Evolutionary conservation across 2,113 vertebrate species (phyloP).

Genomic region (Mesitornis unicolor): DNA sequence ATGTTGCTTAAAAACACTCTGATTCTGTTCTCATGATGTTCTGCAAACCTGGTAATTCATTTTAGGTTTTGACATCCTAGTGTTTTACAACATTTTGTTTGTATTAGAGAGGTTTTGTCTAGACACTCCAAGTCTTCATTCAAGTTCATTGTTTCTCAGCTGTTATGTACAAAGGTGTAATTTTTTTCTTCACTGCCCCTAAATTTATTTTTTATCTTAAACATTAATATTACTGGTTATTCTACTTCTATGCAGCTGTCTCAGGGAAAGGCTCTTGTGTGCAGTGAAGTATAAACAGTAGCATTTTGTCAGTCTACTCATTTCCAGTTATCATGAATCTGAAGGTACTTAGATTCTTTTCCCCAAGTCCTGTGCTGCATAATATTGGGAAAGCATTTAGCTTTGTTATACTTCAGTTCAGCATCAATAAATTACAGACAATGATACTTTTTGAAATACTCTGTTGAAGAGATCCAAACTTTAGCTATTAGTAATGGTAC

Average conservation of each 20-base stretch:
- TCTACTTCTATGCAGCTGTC: neutral
- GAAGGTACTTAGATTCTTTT: neutral
- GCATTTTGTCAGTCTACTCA: neutral
- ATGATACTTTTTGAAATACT: neutral
- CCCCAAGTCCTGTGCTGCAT: rapidly evolving
- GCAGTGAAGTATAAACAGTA: neutral
- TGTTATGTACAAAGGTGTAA: neutral
- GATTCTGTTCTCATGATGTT: neutral
- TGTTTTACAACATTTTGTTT: neutral
- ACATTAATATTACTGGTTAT: neutral
- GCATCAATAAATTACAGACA: neutral
- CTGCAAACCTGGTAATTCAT: neutral
- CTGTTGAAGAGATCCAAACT: neutral
- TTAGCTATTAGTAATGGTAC: neutral
- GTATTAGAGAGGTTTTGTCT: neutral
- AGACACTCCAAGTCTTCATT: neutral
- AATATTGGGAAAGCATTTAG: neutral
- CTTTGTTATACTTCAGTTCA: neutral
- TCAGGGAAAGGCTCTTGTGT: neutral
- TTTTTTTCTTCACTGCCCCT: neutral
- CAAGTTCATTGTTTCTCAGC: neutral
- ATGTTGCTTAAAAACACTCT: neutral
- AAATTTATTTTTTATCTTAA: neutral
- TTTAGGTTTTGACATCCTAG: neutral
- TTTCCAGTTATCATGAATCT: neutral